Base-by-base conservation (phyloP, 2,113 vertebrate species). In the Helogale parvula region DNA sequence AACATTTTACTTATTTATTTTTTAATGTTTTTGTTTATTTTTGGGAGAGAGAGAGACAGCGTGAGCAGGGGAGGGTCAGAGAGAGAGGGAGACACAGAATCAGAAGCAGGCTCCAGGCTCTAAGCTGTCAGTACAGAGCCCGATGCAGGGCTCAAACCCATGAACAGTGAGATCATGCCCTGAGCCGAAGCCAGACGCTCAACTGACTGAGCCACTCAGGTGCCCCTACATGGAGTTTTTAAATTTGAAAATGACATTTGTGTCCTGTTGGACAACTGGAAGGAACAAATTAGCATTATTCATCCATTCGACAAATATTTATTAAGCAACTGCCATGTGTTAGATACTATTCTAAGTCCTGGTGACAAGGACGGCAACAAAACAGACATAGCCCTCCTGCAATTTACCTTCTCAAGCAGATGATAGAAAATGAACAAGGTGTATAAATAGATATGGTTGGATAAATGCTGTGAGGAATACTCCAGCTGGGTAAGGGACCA, bases 221-320 rank as follows among this genome's bases (percentile, higher is more conserved):
- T 10, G 45, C 45, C 45, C 45, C 45, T 47, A 10, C 45, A 47
- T 47, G 45, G 45, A 47, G 45, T 47, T 47, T 47, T 14, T 35
- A 45, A 88, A 76, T 69, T 90, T 54, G 54, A 41, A 94, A 94
- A 60, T 12, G 45, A 85, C 86, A 80, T 96, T 77, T 84, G 86
- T 2, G 9, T 79, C 47, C 89, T 69, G 23, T 41, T 80, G 82
- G 79, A 85, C n/a, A 88, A 65, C 57, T 27, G 29, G 45, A 50
- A 85, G 57, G 31, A 86, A 10, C 0, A 15, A 76, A 71, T 71
- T 72, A 83, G 15, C 86, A 63, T 68, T 85, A 74, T 85, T 94
- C 71, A 80, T 74, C 83, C 79, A 66, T 50, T 54, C 21, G 13
- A 19, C 41, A 52, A 63, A 41, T n/a, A 81, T 65, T 81, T 90